Evolutionary conservation across 1,140 invertebrate species (phyloP).

Genomic region (Drosophila saltans): DNA sequence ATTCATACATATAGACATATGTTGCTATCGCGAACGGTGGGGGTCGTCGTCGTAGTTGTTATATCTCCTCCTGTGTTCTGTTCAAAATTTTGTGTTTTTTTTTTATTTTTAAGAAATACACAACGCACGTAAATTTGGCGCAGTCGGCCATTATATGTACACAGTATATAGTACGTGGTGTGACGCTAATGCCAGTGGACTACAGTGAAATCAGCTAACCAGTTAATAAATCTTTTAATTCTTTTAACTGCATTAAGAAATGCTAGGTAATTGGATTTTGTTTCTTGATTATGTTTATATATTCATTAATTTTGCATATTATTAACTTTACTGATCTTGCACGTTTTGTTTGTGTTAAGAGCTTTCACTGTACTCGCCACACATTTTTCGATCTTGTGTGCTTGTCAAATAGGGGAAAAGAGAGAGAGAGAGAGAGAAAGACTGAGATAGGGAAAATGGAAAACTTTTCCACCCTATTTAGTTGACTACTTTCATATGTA

Average conservation of each 20-base stretch:
- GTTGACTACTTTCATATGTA: constrained; percentile 49
- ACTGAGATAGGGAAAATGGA: constrained; percentile 34
- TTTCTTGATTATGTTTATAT: neutral
- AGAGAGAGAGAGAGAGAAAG: constrained; percentile 20
- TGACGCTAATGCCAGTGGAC: constrained; percentile 33
- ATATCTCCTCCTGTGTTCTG: constrained; percentile 38
- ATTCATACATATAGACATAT: constrained; percentile 18
- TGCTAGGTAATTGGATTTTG: neutral
- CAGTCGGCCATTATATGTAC: constrained; percentile 57
- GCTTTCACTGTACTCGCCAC: constrained; percentile 34
- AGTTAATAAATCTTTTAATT: neutral
- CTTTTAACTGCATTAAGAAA: neutral
- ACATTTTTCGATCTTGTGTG: constrained; percentile 35
- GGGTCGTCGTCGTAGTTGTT: constrained; percentile 30
- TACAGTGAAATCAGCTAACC: constrained; percentile 44
- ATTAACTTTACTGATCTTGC: constrained; percentile 3
- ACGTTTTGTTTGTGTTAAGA: constrained; percentile 14
- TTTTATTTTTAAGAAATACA: constrained; percentile 72
- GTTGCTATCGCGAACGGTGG: constrained; percentile 38
- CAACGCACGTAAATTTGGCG: constrained; percentile 73
- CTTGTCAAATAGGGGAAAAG: constrained; percentile 46
- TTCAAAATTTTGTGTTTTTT: constrained; percentile 60
- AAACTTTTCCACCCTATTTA: constrained; percentile 52
- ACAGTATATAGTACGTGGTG: constrained; percentile 27
- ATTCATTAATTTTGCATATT: constrained; percentile 7